Base-by-base conservation (phyloP, 2,113 vertebrate species). In the Antechinus flavipes region DNA sequence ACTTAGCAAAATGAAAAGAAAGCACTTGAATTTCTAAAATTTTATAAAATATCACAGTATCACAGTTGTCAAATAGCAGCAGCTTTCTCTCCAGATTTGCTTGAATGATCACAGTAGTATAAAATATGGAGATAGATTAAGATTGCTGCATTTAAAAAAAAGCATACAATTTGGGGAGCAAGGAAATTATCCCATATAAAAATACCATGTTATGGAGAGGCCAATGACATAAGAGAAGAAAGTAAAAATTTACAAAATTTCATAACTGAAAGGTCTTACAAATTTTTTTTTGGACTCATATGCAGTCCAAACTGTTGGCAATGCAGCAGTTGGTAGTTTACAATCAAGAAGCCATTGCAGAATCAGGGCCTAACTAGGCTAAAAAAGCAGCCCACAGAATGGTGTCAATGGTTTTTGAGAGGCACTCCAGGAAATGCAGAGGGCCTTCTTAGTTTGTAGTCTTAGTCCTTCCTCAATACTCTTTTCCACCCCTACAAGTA, bases 281-380 rank as follows among this genome's bases (percentile, higher is more conserved):
- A 98, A 95, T 95, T 93, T 97, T 93, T 93, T 84, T 97, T 90
- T 89, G 47, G 96, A 96, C 92, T 93, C 0, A 0, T 95, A 96
- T 96, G 95, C 84, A 97, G 96, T 98, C 94, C 97, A 95, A 52
- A 46, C 92, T 94, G 95, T 94, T 8, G 4, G 96, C 92, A 94
- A 91, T 98, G 94, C 97, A 97, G 98, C 98, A 98, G 97, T 97
- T 97, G 97, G 96, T 97, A 92, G 89, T 95, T 97, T 97, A 94
- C 89, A 95, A 94, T 96, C 94, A 97, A 95, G 97, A 97, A 94
- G 95, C 94, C 94, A 76, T 96, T 93, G 96, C 89, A 94, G 94
- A 96, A 91, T 90, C 54, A 96, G 94, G 90, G 61, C 91, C 97
- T 90, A 91, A 47, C 91, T 94, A 56, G 91, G 55, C 95, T 95